phyloP scores from a whole-genome alignment of 1,140 invertebrate genomes.

The Aricia agestis region DNA sequence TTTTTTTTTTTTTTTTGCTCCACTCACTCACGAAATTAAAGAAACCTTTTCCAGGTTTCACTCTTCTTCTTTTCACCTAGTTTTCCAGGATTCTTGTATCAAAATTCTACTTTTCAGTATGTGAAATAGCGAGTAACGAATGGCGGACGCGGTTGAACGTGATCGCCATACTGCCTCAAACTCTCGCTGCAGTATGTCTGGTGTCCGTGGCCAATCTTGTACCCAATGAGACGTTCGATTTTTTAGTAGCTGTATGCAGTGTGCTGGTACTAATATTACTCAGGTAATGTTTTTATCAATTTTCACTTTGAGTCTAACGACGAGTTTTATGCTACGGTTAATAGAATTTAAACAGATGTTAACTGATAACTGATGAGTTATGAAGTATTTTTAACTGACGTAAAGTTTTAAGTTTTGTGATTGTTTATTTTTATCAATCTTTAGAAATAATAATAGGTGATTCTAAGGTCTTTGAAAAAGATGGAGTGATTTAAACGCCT shows the following conservation, averaged over 20 bases:
- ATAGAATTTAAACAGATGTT: too few relatives aligned
- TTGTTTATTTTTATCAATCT: neutral
- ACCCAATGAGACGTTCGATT: constrained; percentile 52
- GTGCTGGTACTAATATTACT: constrained; percentile 38
- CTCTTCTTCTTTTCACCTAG: too few relatives aligned
- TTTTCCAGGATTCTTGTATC: too few relatives aligned
- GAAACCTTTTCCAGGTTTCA: too few relatives aligned
- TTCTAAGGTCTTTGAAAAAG: too few relatives aligned
- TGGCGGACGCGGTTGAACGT: constrained; percentile 49
- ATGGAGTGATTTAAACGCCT: too few relatives aligned
- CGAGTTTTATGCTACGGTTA: neutral
- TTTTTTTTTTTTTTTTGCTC: too few relatives aligned
- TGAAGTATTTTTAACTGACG: neutral
- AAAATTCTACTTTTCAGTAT: constrained; percentile 36
- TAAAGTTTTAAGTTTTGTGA: too few relatives aligned
- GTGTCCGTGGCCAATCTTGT: constrained; percentile 46
- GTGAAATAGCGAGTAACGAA: constrained; percentile 57
- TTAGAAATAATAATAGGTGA: too few relatives aligned
- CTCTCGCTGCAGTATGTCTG: constrained; percentile 38
- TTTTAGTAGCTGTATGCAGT: constrained; percentile 43
- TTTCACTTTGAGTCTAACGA: too few relatives aligned
- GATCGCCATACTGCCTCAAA: constrained; percentile 43
- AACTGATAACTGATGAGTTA: too few relatives aligned
- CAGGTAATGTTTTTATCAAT: constrained; percentile 25
- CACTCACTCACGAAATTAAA: too few relatives aligned